A percentile compares a stretch with the other conserved stretches of the same genome.
phyloP scores from a whole-genome alignment of 1,140 invertebrate species.

The Eumaeus atala region DNA sequence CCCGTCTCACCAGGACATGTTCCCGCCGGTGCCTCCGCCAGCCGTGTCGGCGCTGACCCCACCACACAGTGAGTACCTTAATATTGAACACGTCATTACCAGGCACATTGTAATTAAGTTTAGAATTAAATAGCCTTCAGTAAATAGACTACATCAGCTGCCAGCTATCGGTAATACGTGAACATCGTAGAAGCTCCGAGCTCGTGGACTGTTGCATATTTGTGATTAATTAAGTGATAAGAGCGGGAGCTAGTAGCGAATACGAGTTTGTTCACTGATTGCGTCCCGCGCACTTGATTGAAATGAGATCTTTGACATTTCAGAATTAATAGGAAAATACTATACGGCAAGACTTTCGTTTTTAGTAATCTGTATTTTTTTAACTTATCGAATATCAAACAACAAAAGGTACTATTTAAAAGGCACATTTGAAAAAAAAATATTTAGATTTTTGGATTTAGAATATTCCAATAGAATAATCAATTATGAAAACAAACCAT shows the following conservation, averaged over 20 bases:
- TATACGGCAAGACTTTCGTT: neutral
- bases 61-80: conserved; percentile 81
- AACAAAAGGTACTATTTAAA: no score
- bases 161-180: neutral
- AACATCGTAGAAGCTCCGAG: conserved; percentile 14
- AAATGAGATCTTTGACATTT: conserved; percentile 11
- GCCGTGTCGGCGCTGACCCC: conserved; percentile 84
- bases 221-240: conserved; percentile 37
- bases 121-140: neutral
- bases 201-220: conserved; percentile 22
- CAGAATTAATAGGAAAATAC: neutral
- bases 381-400: no score
- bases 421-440: no score
- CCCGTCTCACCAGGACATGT: conserved; percentile 75
- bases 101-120: neutral
- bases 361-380: no score
- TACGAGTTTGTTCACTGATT: conserved; percentile 19
- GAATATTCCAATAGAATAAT: no score
- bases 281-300: conserved; percentile 12
- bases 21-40: conserved; percentile 80
- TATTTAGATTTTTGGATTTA: no score
- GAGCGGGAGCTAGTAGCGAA: conserved; percentile 23
- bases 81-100: neutral
- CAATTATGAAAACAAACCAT: no score
- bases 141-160: neutral